phyloP scores from a whole-genome alignment of 2,888 invertebrate species.

The Willowsia nigromaculata region DNA sequence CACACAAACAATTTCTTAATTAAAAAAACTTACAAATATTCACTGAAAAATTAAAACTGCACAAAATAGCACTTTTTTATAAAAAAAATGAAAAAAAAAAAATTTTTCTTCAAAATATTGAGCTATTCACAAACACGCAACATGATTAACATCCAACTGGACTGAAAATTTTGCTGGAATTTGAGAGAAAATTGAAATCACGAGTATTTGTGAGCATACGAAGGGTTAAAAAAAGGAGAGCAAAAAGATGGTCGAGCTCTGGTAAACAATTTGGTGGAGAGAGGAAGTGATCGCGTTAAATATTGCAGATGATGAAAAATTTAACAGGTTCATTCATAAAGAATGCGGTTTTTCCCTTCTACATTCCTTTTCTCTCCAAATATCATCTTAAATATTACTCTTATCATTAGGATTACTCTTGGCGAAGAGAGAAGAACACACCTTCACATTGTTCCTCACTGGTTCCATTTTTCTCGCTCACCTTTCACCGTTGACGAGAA shows the following conservation, averaged over 20 bases:
- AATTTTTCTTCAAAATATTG: no score
- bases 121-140: no score
- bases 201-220: not conserved
- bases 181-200: no score
- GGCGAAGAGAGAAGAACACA: not conserved
- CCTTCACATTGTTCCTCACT: not conserved
- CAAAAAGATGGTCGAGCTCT: not conserved
- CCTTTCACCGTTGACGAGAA: constrained; percentile 1
- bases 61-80: not conserved
- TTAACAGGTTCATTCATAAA: constrained; percentile 6
- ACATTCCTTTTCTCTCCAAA: not conserved
- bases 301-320: constrained; percentile 33
- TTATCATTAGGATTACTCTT: not conserved
- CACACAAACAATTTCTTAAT: not conserved
- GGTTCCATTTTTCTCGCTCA: not conserved
- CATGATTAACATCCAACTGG: no score
- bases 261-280: not conserved
- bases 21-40: not conserved
- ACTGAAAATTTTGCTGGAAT: no score
- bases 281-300: not conserved
- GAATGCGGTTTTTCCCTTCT: not conserved
- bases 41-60: not conserved
- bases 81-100: not conserved
- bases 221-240: not conserved
- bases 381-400: not conserved